These are phyloP conservation scores for Cotesia typhae DNA, from an alignment of 1,140 invertebrate species.

Conservation along the genomic window DNA sequence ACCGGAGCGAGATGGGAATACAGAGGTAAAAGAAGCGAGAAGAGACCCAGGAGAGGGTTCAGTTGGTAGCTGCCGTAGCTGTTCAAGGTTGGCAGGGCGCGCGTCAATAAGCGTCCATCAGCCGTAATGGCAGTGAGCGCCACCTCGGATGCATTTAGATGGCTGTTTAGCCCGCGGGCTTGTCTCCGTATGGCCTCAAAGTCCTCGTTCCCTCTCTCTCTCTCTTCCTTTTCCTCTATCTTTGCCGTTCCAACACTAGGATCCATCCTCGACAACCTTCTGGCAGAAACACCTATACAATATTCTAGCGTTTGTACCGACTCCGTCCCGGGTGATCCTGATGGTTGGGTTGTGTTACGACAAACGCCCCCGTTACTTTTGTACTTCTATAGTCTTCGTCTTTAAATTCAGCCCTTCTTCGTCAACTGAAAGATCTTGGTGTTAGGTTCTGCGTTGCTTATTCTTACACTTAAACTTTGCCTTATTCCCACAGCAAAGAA, in stretches of 20 bases:
- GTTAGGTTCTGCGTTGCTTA: too few relatives aligned
- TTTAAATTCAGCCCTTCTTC: too few relatives aligned
- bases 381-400: too few relatives aligned
- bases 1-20: constrained; percentile 17
- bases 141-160: constrained; percentile 68
- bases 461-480: not conserved
- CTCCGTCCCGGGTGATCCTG: too few relatives aligned
- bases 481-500: constrained; percentile 6
- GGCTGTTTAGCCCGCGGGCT: constrained; percentile 63
- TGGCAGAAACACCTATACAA: constrained; percentile 14
- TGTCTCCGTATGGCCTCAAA: constrained; percentile 44
- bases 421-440: too few relatives aligned
- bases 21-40: constrained; percentile 47
- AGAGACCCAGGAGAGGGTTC: constrained; percentile 23
- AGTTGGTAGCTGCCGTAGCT: constrained; percentile 4
- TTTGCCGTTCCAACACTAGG: constrained; percentile 38
- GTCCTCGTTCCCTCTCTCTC: constrained; percentile 33
- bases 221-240: constrained; percentile 45
- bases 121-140: constrained; percentile 66
- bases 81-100: constrained; percentile 52
- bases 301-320: too few relatives aligned
- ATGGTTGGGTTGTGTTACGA: too few relatives aligned
- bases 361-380: too few relatives aligned
- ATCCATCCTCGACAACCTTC: constrained; percentile 31
- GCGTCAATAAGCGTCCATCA: constrained; percentile 68